These are phyloP conservation scores for Tragelaphus eurycerus DNA, from an alignment of 2,797 vertebrate genomes.

Conservation along the genomic window DNA sequence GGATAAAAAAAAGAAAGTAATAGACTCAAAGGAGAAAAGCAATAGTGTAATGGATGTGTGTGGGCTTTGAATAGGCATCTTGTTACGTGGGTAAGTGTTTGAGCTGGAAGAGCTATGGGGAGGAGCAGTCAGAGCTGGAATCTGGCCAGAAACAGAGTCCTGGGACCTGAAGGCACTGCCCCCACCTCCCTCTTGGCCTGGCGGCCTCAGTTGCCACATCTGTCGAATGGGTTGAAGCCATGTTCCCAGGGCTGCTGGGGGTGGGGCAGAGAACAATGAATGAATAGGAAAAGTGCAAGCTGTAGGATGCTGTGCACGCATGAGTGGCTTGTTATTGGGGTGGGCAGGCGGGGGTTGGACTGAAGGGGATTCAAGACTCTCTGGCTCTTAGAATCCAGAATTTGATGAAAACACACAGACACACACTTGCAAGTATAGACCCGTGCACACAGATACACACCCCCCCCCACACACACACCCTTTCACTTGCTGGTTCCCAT, in stretches of 20 bases:
- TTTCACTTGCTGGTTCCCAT: background rate
- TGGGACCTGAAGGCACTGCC: background rate
- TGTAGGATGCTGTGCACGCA: rapidly evolving
- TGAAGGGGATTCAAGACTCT: background rate
- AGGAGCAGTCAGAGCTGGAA: background rate
- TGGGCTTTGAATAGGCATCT: background rate
- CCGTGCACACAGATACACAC: background rate
- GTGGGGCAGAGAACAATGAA: background rate
- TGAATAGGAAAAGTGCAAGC: background rate
- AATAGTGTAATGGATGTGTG: background rate
- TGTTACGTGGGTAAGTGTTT: rapidly evolving
- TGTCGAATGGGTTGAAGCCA: background rate
- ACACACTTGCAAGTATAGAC: no score
- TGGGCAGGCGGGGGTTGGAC: rapidly evolving
- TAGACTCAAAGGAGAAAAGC: background rate
- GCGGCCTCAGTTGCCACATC: background rate
- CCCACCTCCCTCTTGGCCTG: background rate
- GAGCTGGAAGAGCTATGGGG: background rate
- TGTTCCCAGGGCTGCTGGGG: background rate
- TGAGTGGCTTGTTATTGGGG: background rate
- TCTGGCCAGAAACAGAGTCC: background rate
- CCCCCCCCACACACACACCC: rapidly evolving
- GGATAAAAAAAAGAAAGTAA: background rate
- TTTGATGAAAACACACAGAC: background rate
- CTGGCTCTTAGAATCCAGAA: background rate